phyloP scores from a whole-genome alignment of 2,113 vertebrate species.

The Scomber scombrus region DNA sequence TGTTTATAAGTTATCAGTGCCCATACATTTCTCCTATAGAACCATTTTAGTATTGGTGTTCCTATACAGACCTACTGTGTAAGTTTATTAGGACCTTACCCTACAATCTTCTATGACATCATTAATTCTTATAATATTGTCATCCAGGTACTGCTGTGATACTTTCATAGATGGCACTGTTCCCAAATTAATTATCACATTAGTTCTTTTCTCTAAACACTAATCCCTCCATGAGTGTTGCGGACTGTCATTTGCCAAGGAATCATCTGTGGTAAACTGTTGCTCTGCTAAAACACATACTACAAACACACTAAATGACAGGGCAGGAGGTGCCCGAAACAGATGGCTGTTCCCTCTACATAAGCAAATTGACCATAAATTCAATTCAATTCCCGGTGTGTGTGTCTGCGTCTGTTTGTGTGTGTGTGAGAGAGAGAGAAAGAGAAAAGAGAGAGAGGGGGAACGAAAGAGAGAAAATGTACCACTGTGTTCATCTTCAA shows the following conservation, averaged over 20 bases:
- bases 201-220: neutral
- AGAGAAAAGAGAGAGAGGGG: neutral
- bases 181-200: slow-evolving; percentile 41
- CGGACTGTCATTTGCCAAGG: slow-evolving; percentile 29
- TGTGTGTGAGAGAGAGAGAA: slow-evolving; percentile 1
- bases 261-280: slow-evolving; percentile 38
- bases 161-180: neutral
- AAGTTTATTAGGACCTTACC: neutral
- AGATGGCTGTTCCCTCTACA: slow-evolving; percentile 67
- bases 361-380: slow-evolving; percentile 79
- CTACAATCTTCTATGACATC: neutral
- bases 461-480: neutral
- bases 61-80: neutral
- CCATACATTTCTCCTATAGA: neutral
- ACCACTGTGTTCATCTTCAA: slow-evolving; percentile 16
- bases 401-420: slow-evolving; percentile 8
- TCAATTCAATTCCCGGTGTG: slow-evolving; percentile 54
- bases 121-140: neutral
- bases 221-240: slow-evolving; percentile 15
- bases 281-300: slow-evolving; percentile 50
- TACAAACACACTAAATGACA: slow-evolving; percentile 36
- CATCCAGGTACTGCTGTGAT: neutral
- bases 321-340: slow-evolving; percentile 54
- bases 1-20: neutral
- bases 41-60: too few relatives aligned